Percentiles rank a stretch among this genome's conserved stretches.
Evolutionary conservation across 1,140 invertebrate species (phyloP).

Genomic region (Drosophila mayri): DNA sequence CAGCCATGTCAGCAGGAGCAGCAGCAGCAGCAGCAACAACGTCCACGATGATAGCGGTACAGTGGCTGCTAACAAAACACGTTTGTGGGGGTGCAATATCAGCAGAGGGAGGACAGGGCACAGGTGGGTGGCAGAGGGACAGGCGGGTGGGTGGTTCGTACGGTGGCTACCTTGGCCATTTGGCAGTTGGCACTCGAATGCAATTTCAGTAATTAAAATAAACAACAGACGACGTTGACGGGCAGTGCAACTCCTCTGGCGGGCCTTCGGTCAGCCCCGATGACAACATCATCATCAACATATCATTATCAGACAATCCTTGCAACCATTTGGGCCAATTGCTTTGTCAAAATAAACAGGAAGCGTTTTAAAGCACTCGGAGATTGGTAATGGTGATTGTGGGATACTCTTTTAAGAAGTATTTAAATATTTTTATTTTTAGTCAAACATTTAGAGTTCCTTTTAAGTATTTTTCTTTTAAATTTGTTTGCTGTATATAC

Average conservation of each 20-base stretch:
- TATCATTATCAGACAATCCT: slow-evolving; percentile 69
- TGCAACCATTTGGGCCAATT: slow-evolving; percentile 56
- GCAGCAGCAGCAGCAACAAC: slow-evolving; percentile 38
- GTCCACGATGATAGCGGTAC: slow-evolving; percentile 65
- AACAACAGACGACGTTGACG: slow-evolving; percentile 61
- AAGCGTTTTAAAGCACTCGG: not conserved
- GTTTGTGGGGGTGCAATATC: slow-evolving; percentile 14
- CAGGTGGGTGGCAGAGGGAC: not conserved
- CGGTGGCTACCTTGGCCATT: slow-evolving; percentile 47
- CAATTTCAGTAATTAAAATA: slow-evolving; percentile 85
- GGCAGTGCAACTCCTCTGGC: slow-evolving; percentile 43
- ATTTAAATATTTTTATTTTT: not conserved
- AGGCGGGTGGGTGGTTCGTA: not conserved
- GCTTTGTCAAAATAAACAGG: slow-evolving; percentile 70
- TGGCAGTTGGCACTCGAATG: slow-evolving; percentile 82
- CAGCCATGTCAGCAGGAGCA: slow-evolving; percentile 62
- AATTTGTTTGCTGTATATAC: not conserved
- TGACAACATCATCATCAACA: slow-evolving; percentile 70
- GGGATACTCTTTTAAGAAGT: slow-evolving; percentile 9
- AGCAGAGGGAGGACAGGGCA: not conserved
- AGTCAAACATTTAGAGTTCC: too few species aligned
- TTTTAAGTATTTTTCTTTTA: not conserved
- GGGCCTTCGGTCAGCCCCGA: slow-evolving; percentile 31
- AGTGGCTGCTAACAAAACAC: slow-evolving; percentile 72
- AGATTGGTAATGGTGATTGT: not conserved